Evolutionary conservation across 2,797 vertebrate species (phyloP).

Genomic region (Anableps anableps): DNA sequence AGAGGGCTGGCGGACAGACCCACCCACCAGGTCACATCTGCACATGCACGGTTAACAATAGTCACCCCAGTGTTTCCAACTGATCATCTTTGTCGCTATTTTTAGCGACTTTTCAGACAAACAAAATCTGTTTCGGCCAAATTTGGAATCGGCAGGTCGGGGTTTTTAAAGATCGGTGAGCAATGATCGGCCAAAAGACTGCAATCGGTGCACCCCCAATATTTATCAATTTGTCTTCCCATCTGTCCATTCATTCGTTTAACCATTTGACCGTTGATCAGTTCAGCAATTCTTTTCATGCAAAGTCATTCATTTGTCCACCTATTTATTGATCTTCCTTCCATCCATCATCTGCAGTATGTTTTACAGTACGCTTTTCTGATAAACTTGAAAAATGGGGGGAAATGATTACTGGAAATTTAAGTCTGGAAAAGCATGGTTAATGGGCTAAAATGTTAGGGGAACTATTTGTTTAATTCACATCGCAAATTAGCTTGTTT

Average conservation of each 20-base stretch:
- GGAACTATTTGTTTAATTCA: slow-evolving; percentile 10
- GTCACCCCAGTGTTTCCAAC: too few species aligned
- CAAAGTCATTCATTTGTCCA: background rate
- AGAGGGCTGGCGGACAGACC: too few species aligned
- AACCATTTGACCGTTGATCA: background rate
- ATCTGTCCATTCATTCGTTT: background rate
- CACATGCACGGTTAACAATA: too few species aligned
- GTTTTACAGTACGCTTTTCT: background rate
- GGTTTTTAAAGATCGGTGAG: too few species aligned
- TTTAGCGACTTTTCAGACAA: too few species aligned
- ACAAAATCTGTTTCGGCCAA: too few species aligned
- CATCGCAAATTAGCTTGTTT: slow-evolving; percentile 42
- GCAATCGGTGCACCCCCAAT: too few species aligned
- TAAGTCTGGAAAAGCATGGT: background rate
- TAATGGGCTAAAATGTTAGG: background rate
- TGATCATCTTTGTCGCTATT: too few species aligned
- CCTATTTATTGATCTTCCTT: background rate
- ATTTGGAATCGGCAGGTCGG: too few species aligned
- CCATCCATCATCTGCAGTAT: background rate
- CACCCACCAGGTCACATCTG: too few species aligned
- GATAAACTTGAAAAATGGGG: background rate
- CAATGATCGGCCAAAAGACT: too few species aligned
- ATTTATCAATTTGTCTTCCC: background rate
- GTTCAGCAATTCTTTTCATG: background rate
- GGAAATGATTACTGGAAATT: background rate